Evolutionary conservation across 2,797 vertebrate species (phyloP), one percentile per base, ranked within the genome.

Genomic region (Furcifer pardalis): DNA sequence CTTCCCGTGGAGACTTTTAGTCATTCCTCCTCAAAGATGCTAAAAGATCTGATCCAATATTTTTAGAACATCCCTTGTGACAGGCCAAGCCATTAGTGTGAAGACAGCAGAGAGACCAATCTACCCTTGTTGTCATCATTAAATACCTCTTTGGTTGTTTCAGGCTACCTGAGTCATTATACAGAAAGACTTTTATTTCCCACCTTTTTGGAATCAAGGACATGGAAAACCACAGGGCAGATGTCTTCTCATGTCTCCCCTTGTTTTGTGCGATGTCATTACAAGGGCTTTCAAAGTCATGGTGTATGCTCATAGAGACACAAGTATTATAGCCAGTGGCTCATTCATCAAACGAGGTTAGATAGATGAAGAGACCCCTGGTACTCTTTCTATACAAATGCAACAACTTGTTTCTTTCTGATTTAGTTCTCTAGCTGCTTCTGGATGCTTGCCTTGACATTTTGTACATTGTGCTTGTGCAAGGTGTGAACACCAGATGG

Each of bases 21-120:
- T 56, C 52, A 5, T 27, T 19, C 85, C 30, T 89, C 7, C 79
- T 77, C 15, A 17, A 60, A 86, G 77, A 40, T 82, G 78, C 1
- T 25, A 7, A 19, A 66, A 88, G 82, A 86, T 74, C 72, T 88
- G 79, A 56, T 71, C 83, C 32, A 60, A 5, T 92, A 90, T 90
- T 93, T 92, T 91, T 90, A 91, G 87, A 85, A 17, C n/a, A 74
- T 82, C 8, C 77, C 15, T 93, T 80, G 79, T 89, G 69, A 83
- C 74, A 90, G 65, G 81, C 32, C 52, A 79, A 32, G 78, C 52
- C 79, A 69, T 63, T 85, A 90, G 89, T 81, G 60, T 44, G 63
- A 62, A 60, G 44, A 86, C 44, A 72, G 4, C 0, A n/a, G 19
- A 71, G 3, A 71, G 2, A n/a, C 12, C 49, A 1, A 68, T 4